Base-by-base conservation (phyloP, 2,113 vertebrate genomes). In the Neogobius melanostomus region DNA sequence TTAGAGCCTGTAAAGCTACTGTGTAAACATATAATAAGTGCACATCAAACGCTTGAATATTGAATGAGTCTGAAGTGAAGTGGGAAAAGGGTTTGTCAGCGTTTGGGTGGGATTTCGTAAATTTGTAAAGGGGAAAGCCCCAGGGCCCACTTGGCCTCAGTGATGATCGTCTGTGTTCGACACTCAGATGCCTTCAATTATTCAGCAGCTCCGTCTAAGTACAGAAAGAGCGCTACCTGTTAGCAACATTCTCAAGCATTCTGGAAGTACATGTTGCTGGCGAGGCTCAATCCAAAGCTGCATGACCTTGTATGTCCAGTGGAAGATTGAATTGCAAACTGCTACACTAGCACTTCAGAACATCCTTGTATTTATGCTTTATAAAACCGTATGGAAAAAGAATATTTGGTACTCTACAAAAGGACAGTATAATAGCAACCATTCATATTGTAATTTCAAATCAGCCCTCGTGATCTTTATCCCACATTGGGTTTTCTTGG, bases 121-220 rank as follows among this genome's bases (percentile, higher is more conserved):
- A 82, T 83, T 44, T 68, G 74, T 66, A 80, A 78, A 36, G 28
- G 21, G 72, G 59, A 28, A 76, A 66, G 68, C 80, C 50, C n/a
- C 42, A 6, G 70, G 69, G 67, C 17, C 48, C 12, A 62, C 56
- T 73, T 76, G 74, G 79, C 78, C 75, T 78, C 67, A 46, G 66
- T 68, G 71, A 79, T 69, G 66, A 74, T 77, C 72, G 64, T 59
- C 10, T 77, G 66, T 66, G 75, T 82, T 82, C 65, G 66, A 69
- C 77, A 77, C 65, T 51, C 67, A 64, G 61, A 85, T 68, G 42
- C 61, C 70, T 65, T 86, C 57, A 81, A 85, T 86, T 80, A 89
- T 82, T 86, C 70, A 85, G 60, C 11, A 36, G 64, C 59, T 21
- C 21, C 79, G 59, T 64, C 53, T n/a, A 8, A 62, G 63, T 42